Evolutionary conservation across 1,140 invertebrate genomes (phyloP).

Genomic region (Phocides pigmalion): DNA sequence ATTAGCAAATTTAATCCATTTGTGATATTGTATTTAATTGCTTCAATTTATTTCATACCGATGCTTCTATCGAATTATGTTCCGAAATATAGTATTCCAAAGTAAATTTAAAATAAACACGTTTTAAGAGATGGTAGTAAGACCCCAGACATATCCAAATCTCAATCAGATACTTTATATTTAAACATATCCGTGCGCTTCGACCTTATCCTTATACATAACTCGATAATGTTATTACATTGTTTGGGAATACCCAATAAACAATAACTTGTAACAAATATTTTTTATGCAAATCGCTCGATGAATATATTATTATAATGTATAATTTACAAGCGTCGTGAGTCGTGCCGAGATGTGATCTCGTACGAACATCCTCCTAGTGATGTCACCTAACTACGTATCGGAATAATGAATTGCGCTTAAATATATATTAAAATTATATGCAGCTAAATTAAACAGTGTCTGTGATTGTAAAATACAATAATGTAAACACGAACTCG

Average conservation of each 20-base stretch:
- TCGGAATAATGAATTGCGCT: background rate
- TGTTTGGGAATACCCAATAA: background rate
- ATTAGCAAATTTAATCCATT: too few species aligned
- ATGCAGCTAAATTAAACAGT: too few species aligned
- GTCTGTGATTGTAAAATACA: too few species aligned
- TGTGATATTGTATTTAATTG: too few species aligned
- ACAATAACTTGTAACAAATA: slow-evolving; percentile 14
- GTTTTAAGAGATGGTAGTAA: too few species aligned
- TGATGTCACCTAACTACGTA: slow-evolving; percentile 11
- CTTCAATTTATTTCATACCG: too few species aligned
- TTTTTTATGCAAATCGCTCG: slow-evolving; percentile 13
- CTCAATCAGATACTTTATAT: background rate
- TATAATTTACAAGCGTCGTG: slow-evolving; percentile 15
- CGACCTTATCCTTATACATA: background rate
- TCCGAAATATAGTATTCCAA: too few species aligned
- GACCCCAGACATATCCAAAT: background rate
- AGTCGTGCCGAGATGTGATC: slow-evolving; percentile 16
- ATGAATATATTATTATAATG: slow-evolving; percentile 10
- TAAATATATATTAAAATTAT: background rate
- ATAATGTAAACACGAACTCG: too few species aligned
- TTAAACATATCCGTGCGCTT: background rate
- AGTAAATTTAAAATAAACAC: too few species aligned
- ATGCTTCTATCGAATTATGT: too few species aligned
- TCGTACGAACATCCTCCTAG: slow-evolving; percentile 3
- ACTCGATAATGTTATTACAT: background rate